Conservation (phyloP, 2,888 invertebrate genomes). For the Aphidoletes aphidimyza region DNA sequence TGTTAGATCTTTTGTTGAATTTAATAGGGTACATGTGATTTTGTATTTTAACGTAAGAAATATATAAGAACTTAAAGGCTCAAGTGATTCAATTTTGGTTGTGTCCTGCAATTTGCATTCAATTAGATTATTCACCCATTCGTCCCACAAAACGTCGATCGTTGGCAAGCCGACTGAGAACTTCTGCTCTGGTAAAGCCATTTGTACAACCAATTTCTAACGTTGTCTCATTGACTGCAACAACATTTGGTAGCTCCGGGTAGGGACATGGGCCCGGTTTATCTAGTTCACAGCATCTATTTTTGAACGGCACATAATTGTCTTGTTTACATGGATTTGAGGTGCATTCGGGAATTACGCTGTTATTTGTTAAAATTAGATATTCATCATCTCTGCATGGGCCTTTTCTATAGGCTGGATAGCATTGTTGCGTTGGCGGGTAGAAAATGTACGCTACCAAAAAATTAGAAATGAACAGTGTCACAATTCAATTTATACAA, state of each 20-base stretch:
- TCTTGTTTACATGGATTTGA: slow-evolving; percentile 72
- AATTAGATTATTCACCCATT: too few relatives aligned
- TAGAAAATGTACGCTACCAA: slow-evolving; percentile 72
- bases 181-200: too few relatives aligned
- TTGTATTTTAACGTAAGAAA: too few relatives aligned
- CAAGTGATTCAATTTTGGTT: too few relatives aligned
- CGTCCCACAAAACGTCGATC: too few relatives aligned
- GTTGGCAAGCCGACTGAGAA: too few relatives aligned
- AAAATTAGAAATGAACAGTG: slow-evolving; percentile 20
- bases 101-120: too few relatives aligned
- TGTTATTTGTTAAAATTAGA: slow-evolving; percentile 68
- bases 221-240: slow-evolving; percentile 73
- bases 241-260: slow-evolving; percentile 65
- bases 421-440: slow-evolving; percentile 72
- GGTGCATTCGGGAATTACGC: slow-evolving; percentile 71
- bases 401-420: slow-evolving; percentile 73
- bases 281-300: slow-evolving; percentile 62
- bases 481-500: neutral
- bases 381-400: slow-evolving; percentile 72
- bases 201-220: slow-evolving; percentile 71
- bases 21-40: too few relatives aligned
- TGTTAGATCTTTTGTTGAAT: too few relatives aligned
- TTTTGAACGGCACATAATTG: slow-evolving; percentile 66
- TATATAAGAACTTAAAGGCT: too few relatives aligned
- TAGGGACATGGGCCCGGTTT: slow-evolving; percentile 61